Conservation (phyloP, 2,113 vertebrate species). For the Recurvirostra avosetta region DNA sequence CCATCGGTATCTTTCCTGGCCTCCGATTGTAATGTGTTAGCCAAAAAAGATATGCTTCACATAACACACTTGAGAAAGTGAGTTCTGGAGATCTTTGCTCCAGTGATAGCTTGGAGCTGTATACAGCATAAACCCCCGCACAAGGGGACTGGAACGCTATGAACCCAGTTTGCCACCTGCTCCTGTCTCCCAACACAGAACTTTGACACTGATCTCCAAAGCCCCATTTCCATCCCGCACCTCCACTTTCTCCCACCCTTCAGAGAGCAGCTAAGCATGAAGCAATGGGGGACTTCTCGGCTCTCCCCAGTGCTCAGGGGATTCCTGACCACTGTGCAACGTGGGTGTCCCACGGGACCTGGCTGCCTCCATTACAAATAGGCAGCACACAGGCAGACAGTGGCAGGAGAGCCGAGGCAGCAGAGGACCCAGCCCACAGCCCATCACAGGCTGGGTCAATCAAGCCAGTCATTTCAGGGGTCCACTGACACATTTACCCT, state of each 20-base stretch:
- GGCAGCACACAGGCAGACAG: neutral
- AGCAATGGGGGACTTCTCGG: rapidly evolving
- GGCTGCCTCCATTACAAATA: rapidly evolving
- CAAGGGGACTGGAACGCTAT: neutral
- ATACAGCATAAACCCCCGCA: neutral
- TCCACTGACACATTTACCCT: neutral
- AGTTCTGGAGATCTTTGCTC: neutral
- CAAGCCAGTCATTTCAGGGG: neutral
- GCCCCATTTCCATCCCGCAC: neutral
- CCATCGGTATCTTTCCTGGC: neutral
- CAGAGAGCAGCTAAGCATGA: neutral
- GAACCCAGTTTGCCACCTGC: neutral
- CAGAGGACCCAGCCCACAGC: neutral
- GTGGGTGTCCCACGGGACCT: rapidly evolving
- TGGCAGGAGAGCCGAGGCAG: rapidly evolving
- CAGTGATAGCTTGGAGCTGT: neutral
- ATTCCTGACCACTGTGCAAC: rapidly evolving
- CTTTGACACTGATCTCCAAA: neutral
- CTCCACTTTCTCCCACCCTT: neutral
- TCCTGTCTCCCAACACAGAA: neutral
- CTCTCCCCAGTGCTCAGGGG: no score
- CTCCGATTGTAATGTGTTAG: rapidly evolving
- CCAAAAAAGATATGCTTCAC: neutral
- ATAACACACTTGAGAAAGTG: rapidly evolving
- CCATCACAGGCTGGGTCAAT: rapidly evolving